A percentile compares a stretch with the other conserved stretches of the same genome.
Conservation (phyloP, 1,140 invertebrate genomes). For the Phymorhynchus buccinoides region DNA sequence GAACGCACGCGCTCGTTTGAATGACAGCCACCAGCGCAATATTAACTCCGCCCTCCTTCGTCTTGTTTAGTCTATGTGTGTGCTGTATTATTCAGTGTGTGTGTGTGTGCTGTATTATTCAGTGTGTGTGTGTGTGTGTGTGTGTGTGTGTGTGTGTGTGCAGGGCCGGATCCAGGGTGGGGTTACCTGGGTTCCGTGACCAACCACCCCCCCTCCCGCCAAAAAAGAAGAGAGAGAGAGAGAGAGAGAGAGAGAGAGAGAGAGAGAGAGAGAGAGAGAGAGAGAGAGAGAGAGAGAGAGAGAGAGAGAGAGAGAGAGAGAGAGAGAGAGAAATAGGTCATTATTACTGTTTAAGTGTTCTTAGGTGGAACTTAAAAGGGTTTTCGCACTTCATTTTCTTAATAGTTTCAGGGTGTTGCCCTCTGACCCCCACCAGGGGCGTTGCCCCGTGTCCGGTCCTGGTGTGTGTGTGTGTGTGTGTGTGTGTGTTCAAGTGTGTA, state of each 20-base stretch:
- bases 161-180: too few species aligned
- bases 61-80: background rate
- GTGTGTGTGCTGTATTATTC: background rate
- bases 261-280: background rate
- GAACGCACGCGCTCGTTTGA: background rate
- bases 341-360: too few species aligned
- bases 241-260: background rate
- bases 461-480: slow-evolving; percentile 6
- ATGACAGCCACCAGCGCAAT: background rate
- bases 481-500: background rate
- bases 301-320: background rate
- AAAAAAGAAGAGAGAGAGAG: too few species aligned
- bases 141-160: background rate
- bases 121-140: background rate
- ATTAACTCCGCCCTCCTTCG: background rate
- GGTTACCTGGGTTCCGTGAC: too few species aligned
- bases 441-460: background rate
- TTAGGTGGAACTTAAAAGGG: background rate
- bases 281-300: background rate
- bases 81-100: background rate
- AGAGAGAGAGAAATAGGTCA: background rate
- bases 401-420: too few species aligned
- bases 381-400: too few species aligned
- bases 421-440: too few species aligned
- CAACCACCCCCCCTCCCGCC: too few species aligned